Percentiles rank a stretch among this genome's conserved stretches.
These are phyloP conservation scores for Phenganax marumi DNA, from an alignment of 92 coral and sea anemone genomes.

Conservation along the genomic window DNA sequence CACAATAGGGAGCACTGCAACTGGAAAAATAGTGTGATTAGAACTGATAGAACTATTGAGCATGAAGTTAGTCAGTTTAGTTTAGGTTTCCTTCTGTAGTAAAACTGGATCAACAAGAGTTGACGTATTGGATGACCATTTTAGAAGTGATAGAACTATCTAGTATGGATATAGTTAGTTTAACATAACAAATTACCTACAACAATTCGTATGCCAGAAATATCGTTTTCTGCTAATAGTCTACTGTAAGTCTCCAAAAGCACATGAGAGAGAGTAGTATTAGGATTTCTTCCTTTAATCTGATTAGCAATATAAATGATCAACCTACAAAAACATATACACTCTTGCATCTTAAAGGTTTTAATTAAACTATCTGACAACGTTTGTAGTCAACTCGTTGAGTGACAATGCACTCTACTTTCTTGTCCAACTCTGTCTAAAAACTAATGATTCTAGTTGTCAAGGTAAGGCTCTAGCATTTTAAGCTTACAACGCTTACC, in stretches of 20 bases:
- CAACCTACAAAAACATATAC: conserved; percentile 54
- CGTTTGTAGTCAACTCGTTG: too few relatives aligned
- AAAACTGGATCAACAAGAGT: too few relatives aligned
- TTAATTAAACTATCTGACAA: background rate
- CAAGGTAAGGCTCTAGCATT: too few relatives aligned
- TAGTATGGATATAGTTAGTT: background rate
- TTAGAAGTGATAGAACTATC: background rate
- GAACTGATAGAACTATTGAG: background rate
- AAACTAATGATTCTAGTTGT: too few relatives aligned
- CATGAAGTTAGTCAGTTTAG: background rate
- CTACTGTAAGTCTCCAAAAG: conserved; percentile 96
- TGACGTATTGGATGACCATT: background rate
- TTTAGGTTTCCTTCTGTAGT: too few relatives aligned
- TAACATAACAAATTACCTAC: conserved; percentile 10
- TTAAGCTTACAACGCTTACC: conserved; percentile 43
- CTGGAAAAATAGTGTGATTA: conserved; percentile 37
- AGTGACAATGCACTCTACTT: too few relatives aligned
- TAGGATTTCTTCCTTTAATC: conserved; percentile 65
- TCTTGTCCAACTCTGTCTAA: too few relatives aligned
- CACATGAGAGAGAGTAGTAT: conserved; percentile 86
- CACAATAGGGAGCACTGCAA: conserved; percentile 77
- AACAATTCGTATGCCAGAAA: conserved; percentile 76
- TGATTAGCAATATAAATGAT: conserved; percentile 86
- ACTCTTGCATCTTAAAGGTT: background rate
- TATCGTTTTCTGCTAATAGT: conserved; percentile 87